Evolutionary conservation across 64 coral and sea anemone species (phyloP).

Genomic region (Montipora efflorescens): DNA sequence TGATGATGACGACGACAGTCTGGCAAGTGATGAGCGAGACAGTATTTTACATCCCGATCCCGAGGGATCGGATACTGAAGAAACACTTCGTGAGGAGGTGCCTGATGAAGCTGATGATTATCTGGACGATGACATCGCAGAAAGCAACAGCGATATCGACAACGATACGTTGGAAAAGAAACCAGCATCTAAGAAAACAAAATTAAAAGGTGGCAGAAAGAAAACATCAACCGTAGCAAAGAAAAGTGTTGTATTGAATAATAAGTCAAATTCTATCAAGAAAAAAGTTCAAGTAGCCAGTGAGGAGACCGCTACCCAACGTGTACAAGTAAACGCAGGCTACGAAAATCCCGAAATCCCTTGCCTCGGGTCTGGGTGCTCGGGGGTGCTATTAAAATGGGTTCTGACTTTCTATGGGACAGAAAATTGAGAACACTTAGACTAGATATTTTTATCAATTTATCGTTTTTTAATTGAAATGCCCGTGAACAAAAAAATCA

Average conservation of each 20-base stretch:
- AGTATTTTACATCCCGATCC: conserved; percentile 65
- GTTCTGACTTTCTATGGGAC: conserved; percentile 93
- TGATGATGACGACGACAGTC: conserved; percentile 14
- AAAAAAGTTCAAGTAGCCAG: conserved; percentile 96
- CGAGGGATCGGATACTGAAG: not conserved
- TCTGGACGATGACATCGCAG: not conserved
- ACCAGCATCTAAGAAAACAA: conserved; percentile 46
- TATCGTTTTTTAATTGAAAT: conserved; percentile 42
- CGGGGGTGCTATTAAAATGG: conserved; percentile 89
- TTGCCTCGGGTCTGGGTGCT: conserved; percentile 82
- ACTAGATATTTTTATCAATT: conserved; percentile 57
- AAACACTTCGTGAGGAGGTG: not conserved
- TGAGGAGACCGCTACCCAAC: conserved; percentile 91
- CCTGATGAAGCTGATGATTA: not conserved
- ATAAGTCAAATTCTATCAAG: conserved; percentile 64
- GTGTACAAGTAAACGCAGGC: conserved; percentile 98
- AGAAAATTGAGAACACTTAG: conserved; percentile 46
- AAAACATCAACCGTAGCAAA: conserved; percentile 40
- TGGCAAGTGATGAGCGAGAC: conserved; percentile 58
- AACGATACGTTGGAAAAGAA: not conserved
- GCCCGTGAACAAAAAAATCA: not conserved
- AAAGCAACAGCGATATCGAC: not conserved
- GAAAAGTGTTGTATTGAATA: conserved; percentile 66
- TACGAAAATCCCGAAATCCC: conserved; percentile 97
- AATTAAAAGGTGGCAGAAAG: conserved; percentile 40